phyloP scores from a whole-genome alignment of 2,888 invertebrate genomes.

The Eurytoma adleriae region DNA sequence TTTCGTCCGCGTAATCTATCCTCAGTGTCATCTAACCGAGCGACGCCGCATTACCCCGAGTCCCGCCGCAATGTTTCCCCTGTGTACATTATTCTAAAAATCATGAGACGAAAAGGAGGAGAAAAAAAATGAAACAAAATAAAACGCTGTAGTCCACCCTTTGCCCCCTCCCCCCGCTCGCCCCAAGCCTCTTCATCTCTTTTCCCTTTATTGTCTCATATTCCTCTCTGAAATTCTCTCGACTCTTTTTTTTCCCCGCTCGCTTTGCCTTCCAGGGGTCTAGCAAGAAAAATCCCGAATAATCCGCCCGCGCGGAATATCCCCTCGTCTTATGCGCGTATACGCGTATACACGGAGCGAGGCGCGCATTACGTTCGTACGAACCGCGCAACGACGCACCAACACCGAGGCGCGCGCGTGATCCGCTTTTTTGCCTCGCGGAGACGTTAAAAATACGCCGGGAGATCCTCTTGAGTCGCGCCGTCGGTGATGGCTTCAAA shows the following conservation, averaged over 20 bases:
- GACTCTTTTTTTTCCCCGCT: conserved; percentile 22
- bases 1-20: conserved; percentile 25
- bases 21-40: conserved; percentile 31
- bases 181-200: neutral
- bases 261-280: conserved; percentile 58
- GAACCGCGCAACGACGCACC: conserved; percentile 51
- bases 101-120: conserved; percentile 45
- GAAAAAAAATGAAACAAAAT: conserved; percentile 52
- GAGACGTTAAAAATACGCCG: conserved; percentile 41
- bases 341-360: conserved; percentile 15
- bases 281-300: conserved; percentile 71
- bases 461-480: conserved; percentile 45
- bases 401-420: conserved; percentile 19
- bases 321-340: conserved; percentile 58
- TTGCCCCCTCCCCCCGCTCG: neutral
- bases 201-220: conserved; percentile 60
- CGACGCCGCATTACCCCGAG: conserved; percentile 3
- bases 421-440: conserved; percentile 46
- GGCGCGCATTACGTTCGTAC: conserved; percentile 48
- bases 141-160: conserved; percentile 7
- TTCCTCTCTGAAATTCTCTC: conserved; percentile 60
- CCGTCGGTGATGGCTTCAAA: conserved; percentile 1
- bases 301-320: conserved; percentile 73
- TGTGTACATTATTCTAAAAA: conserved; percentile 39
- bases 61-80: conserved; percentile 23